These are phyloP conservation scores for Drepana arcuata DNA, from an alignment of 1,140 invertebrate genomes.

Conservation along the genomic window DNA sequence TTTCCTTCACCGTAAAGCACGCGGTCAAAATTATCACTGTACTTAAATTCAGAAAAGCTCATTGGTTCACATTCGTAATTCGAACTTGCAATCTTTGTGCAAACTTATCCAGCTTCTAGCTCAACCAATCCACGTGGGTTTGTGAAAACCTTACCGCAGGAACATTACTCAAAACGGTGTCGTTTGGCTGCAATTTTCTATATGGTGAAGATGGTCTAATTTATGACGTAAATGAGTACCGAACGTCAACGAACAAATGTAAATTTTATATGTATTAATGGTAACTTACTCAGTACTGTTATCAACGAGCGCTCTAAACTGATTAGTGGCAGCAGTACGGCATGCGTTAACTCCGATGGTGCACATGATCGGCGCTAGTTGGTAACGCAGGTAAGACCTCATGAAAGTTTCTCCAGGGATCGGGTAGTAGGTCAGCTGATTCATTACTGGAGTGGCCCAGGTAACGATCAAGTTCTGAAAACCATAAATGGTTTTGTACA, in stretches of 20 bases:
- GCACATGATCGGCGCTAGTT: slow-evolving; percentile 48
- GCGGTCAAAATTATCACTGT: no score
- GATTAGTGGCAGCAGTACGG: slow-evolving; percentile 20
- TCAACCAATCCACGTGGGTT: no score
- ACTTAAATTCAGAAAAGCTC: background rate
- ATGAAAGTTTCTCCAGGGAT: slow-evolving; percentile 33
- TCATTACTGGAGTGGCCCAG: slow-evolving; percentile 34
- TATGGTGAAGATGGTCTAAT: no score
- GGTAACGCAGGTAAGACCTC: slow-evolving; percentile 42
- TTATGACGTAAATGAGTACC: no score
- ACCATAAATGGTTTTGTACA: slow-evolving; percentile 2
- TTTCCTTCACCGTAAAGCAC: no score
- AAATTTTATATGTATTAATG: no score
- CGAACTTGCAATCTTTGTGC: no score
- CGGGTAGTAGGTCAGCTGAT: slow-evolving; percentile 29
- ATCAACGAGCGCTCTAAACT: slow-evolving; percentile 22
- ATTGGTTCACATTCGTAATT: background rate
- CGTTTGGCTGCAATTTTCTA: no score
- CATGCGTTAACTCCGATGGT: slow-evolving; percentile 26
- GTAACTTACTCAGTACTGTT: slow-evolving; percentile 31
- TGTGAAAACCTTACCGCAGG: no score
- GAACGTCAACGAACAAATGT: no score
- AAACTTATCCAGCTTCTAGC: no score
- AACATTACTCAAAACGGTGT: no score
- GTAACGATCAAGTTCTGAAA: slow-evolving; percentile 25